A percentile compares a stretch with the other conserved stretches of the same genome.
phyloP scores from a whole-genome alignment of 30 jellyfish, hydroid and myxozoan genomes.

The Haliclystus octoradiatus region DNA sequence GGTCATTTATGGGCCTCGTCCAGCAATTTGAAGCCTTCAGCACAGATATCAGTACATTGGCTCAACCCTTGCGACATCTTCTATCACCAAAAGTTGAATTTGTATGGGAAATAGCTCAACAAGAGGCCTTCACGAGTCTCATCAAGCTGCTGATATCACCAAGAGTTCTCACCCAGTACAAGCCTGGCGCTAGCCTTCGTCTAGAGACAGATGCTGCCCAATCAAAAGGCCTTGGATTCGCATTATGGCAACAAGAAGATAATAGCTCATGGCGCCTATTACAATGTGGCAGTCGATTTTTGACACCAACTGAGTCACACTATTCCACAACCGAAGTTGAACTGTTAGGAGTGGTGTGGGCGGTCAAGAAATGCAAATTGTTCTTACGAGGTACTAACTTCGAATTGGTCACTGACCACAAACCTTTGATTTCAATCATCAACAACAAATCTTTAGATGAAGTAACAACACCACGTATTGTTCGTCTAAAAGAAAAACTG shows the following conservation, averaged over 20 bases:
- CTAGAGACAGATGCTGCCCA: slow-evolving; percentile 1
- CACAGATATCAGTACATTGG: neutral
- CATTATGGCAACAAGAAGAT: neutral
- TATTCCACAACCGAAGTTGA: neutral
- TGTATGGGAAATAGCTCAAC: neutral
- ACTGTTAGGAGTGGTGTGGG: neutral
- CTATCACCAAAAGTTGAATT: neutral
- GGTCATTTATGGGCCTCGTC: neutral
- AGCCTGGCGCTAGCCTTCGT: neutral
- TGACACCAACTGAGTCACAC: neutral
- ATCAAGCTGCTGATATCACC: neutral
- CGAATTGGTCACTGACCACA: neutral
- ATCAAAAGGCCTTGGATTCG: neutral
- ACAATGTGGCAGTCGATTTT: neutral
- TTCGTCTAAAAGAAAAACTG: neutral
- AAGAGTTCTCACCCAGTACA: neutral
- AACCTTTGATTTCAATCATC: neutral
- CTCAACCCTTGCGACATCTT: neutral
- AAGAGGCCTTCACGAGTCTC: neutral
- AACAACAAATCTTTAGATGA: neutral
- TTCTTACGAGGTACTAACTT: neutral
- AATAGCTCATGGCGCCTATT: neutral
- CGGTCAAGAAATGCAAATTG: neutral
- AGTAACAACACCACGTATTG: neutral
- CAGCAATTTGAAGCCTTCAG: neutral